phyloP scores from a whole-genome alignment of 2,113 vertebrate species.

The Sterrhoptilus dennistouni region DNA sequence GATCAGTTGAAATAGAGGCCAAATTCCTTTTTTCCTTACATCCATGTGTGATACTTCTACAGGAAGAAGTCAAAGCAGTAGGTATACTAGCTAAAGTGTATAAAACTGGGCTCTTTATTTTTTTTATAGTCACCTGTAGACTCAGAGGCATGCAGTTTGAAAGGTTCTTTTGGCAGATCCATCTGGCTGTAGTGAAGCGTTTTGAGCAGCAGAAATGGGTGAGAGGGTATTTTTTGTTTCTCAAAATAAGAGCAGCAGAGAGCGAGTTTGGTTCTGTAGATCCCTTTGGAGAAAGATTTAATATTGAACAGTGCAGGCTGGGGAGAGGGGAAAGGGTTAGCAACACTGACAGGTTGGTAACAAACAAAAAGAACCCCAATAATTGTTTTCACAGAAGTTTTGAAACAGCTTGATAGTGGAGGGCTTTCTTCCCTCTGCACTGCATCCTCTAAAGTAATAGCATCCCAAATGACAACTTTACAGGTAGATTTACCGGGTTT shows the following conservation, averaged over 20 bases:
- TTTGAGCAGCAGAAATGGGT: background rate
- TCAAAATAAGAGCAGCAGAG: background rate
- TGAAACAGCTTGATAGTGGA: rapidly evolving
- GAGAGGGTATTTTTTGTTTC: background rate
- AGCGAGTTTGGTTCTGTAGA: rapidly evolving
- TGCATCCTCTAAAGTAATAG: background rate
- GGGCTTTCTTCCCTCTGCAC: background rate
- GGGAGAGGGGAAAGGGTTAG: background rate
- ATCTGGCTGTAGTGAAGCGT: background rate
- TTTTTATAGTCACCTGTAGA: background rate
- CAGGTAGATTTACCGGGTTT: background rate
- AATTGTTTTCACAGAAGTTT: background rate
- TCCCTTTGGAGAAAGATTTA: background rate
- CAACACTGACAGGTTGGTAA: background rate
- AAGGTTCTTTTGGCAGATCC: background rate
- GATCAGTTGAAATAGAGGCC: background rate
- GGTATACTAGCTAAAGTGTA: background rate
- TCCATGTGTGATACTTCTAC: background rate
- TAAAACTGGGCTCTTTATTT: background rate
- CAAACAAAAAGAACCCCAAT: background rate
- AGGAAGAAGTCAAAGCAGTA: background rate
- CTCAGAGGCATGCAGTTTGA: rapidly evolving
- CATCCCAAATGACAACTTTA: background rate
- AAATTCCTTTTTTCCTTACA: background rate
- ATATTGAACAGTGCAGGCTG: background rate